Conservation (phyloP, 2,888 invertebrate species). For the Chloroclysta siterata region DNA sequence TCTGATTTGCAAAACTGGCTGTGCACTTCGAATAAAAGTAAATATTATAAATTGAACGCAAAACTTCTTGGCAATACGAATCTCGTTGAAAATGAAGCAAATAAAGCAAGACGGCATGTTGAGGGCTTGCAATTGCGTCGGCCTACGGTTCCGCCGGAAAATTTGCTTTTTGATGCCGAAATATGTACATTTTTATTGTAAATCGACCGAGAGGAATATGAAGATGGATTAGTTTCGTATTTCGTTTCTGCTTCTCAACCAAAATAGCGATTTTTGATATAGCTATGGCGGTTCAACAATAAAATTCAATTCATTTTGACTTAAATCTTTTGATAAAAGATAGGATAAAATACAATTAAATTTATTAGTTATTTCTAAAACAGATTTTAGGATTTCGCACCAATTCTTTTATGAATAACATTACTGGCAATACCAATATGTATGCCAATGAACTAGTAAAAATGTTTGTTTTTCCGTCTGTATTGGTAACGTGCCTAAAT, state of each 20-base stretch:
- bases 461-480: conserved; percentile 65
- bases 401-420: conserved; percentile 2
- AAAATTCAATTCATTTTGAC: too few species aligned
- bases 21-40: conserved; percentile 52
- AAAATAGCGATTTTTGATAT: not conserved
- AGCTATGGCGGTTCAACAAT: too few species aligned
- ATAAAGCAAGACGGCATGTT: conserved; percentile 63
- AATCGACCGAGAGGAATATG: conserved; percentile 22
- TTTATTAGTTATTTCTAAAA: not conserved
- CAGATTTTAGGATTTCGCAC: not conserved
- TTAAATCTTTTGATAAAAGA: too few species aligned
- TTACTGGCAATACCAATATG: conserved; percentile 14
- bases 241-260: not conserved
- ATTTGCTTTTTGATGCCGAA: conserved; percentile 55
- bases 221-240: conserved; percentile 17
- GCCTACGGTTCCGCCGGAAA: conserved; percentile 63
- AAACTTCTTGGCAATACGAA: conserved; percentile 71
- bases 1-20: conserved; percentile 50
- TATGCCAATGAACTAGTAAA: conserved; percentile 58
- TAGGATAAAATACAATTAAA: too few species aligned
- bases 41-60: conserved; percentile 61
- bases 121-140: conserved; percentile 60
- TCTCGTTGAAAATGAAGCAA: conserved; percentile 70
- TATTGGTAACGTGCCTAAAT: conserved; percentile 63
- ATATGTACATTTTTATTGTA: conserved; percentile 51